Evolutionary conservation across 2,888 invertebrate species (phyloP), one percentile per base, ranked within the genome.

Genomic region (Prenolepis imparis): DNA sequence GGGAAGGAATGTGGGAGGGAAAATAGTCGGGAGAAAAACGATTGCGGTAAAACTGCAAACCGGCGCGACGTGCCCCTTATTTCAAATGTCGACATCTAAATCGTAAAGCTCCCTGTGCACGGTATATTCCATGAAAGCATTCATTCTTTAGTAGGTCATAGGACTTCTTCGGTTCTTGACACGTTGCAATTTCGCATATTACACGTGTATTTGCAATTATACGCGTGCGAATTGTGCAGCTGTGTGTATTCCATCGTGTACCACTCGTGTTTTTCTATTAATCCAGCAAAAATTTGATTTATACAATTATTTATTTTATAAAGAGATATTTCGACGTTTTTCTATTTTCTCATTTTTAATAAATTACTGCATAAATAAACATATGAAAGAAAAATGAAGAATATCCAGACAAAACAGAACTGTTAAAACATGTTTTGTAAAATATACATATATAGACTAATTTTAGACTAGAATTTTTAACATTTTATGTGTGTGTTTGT

Each of bases 11-110:
- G 11, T 32, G 11, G n/a, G 32, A 57, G 57, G 21, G 57, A 57
- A 21, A 57, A 57, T 39, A 21, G 36, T 39, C 12, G 67, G 55
- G 67, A n/a, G 11, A 21, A 4, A 32, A 15, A 12, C 59, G 44
- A 48, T 52, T 80, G 78, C 44, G 59, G 59, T 59, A 44, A 21
- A 70, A 59, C 70, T 70, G 70, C 36, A 80, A 70, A 70, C 78
- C 59, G 68, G 68, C 15, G 32, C 57, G 68, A 32, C 59, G 32
- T 70, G 70, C 70, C 57, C 70, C 44, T 70, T 59, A 78, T 78
- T 78, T 78, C 57, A 70, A 21, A 78, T 44, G 77, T 77, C 75
- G 52, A 66, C 66, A 36, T 78, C 78, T 78, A 78, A 78, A 59
- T 70, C 70, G 78, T 44, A 68, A 78, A 44, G 44, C n/a, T 41